Base-by-base conservation (phyloP, 2,113 vertebrate species). In the Seriola quinqueradiata region DNA sequence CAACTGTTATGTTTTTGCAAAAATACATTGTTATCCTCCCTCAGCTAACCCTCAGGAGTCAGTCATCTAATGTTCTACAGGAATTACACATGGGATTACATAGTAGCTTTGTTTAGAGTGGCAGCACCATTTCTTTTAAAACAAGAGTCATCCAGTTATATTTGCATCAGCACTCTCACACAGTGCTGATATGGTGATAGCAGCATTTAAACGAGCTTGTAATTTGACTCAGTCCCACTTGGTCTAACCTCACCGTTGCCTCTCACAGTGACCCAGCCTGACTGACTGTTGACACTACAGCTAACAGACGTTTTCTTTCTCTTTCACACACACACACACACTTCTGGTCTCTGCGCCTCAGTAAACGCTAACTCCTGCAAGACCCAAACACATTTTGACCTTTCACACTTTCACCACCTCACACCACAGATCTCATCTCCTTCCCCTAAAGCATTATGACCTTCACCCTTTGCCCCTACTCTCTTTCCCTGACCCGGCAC, bases 361-460 rank as follows among this genome's bases (percentile, higher is more conserved):
- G 44, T 75, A 77, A 75, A 82, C 17, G 12, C 42, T 80, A 82
- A 84, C 68, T 78, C 66, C 77, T 85, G 76, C 70, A 67, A 65
- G 75, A 82, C 63, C 75, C 57, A 83, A 82, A 89, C 68, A 90
- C 82, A 50, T 84, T 83, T 77, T 88, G 85, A 93, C 89, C 90
- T 87, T 88, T 92, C 78, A 82, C 85, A 79, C 84, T 87, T 88
- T 82, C 82, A 42, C 81, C 77, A 76, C 90, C 82, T 92, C 85
- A 38, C 82, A 75, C 81, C 25, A 36, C 71, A 65, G 81, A 80
- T 87, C 83, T 25, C 70, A 83, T 92, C 83, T 83, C 75, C 68
- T 69, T 89, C 83, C 81, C 83, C 90, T 85, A 73, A 93, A 93
- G 91, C 86, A 67, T 77, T 77, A 66, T 93, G 92, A 93, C 87